These are phyloP conservation scores for Novumbra hubbsi DNA, from an alignment of 2,797 vertebrate species.

Conservation along the genomic window DNA sequence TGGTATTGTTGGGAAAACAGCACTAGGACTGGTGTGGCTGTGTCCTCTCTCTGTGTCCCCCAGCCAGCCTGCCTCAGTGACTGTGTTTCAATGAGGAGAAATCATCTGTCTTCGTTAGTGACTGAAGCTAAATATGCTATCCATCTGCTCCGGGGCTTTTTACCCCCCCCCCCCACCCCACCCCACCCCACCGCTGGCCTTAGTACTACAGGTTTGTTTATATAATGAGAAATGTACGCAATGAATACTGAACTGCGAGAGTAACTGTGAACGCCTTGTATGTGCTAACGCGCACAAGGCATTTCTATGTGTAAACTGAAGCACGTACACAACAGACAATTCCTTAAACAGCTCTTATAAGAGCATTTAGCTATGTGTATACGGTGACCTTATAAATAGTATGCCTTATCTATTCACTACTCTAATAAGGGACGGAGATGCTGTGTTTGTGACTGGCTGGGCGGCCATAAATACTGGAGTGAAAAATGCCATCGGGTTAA, in stretches of 20 bases:
- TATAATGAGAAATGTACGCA: constrained; percentile 57
- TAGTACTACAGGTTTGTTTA: constrained; percentile 63
- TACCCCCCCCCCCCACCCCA: too few species aligned
- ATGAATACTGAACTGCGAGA: constrained; percentile 59
- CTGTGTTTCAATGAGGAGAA: constrained; percentile 53
- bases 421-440: constrained; percentile 37
- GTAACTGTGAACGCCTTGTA: constrained; percentile 35
- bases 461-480: constrained; percentile 32
- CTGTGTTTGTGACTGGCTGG: constrained; percentile 38
- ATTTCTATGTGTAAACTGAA: constrained; percentile 36
- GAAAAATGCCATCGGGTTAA: constrained; percentile 20
- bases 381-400: constrained; percentile 53
- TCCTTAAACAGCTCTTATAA: constrained; percentile 42
- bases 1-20: constrained; percentile 41
- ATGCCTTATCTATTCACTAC: constrained; percentile 40
- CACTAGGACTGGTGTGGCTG: constrained; percentile 54
- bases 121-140: constrained; percentile 73
- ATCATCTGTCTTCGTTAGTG: constrained; percentile 76
- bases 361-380: constrained; percentile 30
- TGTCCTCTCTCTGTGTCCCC: constrained; percentile 51
- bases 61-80: constrained; percentile 30
- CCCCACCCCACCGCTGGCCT: too few species aligned
- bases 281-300: constrained; percentile 22
- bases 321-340: constrained; percentile 54
- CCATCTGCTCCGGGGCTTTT: constrained; percentile 66